Evolutionary conservation across 2,888 invertebrate species (phyloP), one percentile per base, ranked within the genome.

Genomic region (Ganaspis brasiliensis): DNA sequence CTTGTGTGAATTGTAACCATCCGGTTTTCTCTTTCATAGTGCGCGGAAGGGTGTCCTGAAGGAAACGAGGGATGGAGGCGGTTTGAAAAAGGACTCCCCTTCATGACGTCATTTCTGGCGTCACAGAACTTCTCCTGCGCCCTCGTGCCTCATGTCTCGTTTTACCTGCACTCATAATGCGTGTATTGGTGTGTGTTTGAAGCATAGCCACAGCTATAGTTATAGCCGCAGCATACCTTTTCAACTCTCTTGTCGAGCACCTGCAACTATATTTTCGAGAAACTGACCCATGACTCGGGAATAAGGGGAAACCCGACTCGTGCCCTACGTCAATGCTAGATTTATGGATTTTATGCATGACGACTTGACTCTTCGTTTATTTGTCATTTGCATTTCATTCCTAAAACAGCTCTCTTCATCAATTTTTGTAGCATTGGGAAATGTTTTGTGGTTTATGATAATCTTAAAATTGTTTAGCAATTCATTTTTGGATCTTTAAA

Each of bases 21-120:
- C 87, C 87, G 87, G 85, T 87, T 85, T n/a, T 84, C 85, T 85
- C 81, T 85, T 85, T 79, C 84, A 84, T 81, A 81, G 83, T 79
- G 80, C 76, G 75, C 80, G 63, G 73, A 75, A 75, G 78, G 80
- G 79, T 73, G 61, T 61, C n/a, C 45, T 40, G 49, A 45, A n/a
- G 76, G 74, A 82, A 78, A 75, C 78, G 78, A 74, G 80, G 72
- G 79, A 77, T 73, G 56, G 78, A 37, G 67, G 77, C 73, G 83
- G 83, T 77, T n/a, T 81, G 81, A 81, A 81, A 82, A 82, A 79
- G 80, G 82, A 80, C 78, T 82, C 80, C 78, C 82, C 82, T 80
- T 82, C 76, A 76, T 85, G 84, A 85, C 85, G 85, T 85, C 85
- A 84, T 77, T 74, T 74, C 78, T 73, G 73, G 63, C 72, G 70